Evolutionary conservation across 2,113 vertebrate genomes (phyloP).

Genomic region (Passer domesticus): DNA sequence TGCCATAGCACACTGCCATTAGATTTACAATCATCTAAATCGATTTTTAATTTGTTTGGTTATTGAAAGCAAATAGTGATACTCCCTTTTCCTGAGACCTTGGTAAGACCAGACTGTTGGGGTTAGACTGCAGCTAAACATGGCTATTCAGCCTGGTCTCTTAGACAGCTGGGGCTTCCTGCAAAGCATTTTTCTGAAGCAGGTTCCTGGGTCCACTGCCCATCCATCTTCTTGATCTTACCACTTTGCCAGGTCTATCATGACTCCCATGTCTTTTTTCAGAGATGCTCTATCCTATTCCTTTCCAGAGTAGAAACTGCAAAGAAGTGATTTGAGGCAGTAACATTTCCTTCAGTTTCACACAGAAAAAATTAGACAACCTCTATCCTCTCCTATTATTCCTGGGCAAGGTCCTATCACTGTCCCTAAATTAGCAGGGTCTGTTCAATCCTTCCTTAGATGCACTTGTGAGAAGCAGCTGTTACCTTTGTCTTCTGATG

Average conservation of each 20-base stretch:
- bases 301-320: neutral
- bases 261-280: neutral
- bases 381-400: neutral
- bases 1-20: neutral
- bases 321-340: neutral
- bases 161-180: neutral
- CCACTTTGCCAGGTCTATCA: neutral
- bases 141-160: neutral
- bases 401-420: neutral
- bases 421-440: neutral
- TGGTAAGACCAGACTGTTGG: neutral
- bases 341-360: neutral
- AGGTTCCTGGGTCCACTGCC: neutral
- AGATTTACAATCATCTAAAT: neutral
- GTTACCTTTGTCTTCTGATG: slow-evolving; percentile 94
- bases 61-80: neutral
- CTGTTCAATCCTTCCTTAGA: neutral
- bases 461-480: neutral
- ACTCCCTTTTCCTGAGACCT: neutral
- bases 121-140: neutral
- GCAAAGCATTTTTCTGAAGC: neutral
- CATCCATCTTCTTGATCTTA: neutral
- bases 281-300: neutral
- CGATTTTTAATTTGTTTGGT: neutral
- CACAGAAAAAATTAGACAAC: neutral